Percentiles rank a stretch among this genome's conserved stretches.
phyloP scores from a whole-genome alignment of 2,797 vertebrate genomes.

The Ictinia mississippiensis region DNA sequence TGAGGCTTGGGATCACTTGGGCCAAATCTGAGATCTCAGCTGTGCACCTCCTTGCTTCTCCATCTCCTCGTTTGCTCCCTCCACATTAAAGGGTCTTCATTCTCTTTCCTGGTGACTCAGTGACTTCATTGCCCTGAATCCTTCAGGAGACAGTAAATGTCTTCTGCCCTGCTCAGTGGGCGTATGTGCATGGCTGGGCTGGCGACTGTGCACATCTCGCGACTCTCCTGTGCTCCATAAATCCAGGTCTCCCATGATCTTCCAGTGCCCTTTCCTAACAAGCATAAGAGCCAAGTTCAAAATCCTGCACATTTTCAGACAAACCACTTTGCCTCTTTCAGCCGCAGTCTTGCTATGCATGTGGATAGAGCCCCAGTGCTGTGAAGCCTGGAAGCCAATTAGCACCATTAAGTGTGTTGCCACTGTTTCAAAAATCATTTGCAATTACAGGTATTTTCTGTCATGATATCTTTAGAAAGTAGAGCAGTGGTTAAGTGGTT shows the following conservation, averaged over 20 bases:
- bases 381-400: neutral
- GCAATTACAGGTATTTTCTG: neutral
- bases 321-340: neutral
- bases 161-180: neutral
- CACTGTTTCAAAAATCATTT: neutral
- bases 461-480: neutral
- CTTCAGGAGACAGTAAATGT: neutral
- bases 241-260: neutral
- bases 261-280: neutral
- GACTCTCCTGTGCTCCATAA: neutral
- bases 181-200: neutral
- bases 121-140: neutral
- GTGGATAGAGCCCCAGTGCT: neutral
- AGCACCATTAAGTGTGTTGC: neutral
- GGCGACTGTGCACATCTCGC: neutral
- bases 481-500: neutral
- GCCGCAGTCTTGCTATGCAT: neutral
- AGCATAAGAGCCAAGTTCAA: neutral
- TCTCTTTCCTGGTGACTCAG: neutral
- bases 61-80: neutral
- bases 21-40: neutral
- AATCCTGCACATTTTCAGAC: neutral
- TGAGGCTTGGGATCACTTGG: neutral
- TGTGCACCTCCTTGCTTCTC: neutral
- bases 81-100: neutral